Evolutionary conservation across 35 echinoderm and acorn worm species (phyloP).

Genomic region (Ptychodera flava): DNA sequence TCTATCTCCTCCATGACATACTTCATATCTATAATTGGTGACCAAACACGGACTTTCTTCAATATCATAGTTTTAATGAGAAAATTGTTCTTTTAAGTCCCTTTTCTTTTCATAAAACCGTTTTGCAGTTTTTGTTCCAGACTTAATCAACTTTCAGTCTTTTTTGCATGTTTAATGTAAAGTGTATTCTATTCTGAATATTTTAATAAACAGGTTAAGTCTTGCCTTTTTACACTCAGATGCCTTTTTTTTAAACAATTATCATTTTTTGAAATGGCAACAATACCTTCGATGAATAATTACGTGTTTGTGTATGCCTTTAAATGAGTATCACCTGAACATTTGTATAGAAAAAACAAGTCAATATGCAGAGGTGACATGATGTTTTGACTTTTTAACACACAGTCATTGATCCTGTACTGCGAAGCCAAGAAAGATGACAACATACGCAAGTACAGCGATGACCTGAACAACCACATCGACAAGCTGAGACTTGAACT

Average conservation of each 20-base stretch:
- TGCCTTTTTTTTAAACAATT: too few species aligned
- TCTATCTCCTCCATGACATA: background rate
- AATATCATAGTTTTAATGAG: background rate
- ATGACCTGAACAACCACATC: conserved; percentile 96
- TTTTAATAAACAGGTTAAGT: too few species aligned
- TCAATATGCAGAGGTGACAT: background rate
- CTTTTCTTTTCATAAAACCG: background rate
- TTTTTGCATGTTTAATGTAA: too few species aligned
- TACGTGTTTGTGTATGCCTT: too few species aligned
- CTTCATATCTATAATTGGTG: background rate
- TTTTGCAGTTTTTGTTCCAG: too few species aligned
- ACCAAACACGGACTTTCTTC: background rate
- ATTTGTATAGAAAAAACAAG: background rate
- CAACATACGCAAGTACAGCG: conserved; percentile 95
- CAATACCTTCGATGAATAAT: too few species aligned
- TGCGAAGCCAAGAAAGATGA: conserved; percentile 99
- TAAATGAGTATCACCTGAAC: too few species aligned
- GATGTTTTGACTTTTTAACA: too few species aligned
- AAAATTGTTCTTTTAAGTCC: background rate
- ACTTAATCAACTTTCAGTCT: too few species aligned
- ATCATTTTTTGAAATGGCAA: too few species aligned
- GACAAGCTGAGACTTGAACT: conserved; percentile 55
- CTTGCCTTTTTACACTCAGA: too few species aligned
- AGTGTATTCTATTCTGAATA: too few species aligned
- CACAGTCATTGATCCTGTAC: conserved; percentile 84